Percentiles rank a stretch among this genome's conserved stretches.
Conservation (phyloP, 2,888 invertebrate genomes). For the Thymelicus lineola region DNA sequence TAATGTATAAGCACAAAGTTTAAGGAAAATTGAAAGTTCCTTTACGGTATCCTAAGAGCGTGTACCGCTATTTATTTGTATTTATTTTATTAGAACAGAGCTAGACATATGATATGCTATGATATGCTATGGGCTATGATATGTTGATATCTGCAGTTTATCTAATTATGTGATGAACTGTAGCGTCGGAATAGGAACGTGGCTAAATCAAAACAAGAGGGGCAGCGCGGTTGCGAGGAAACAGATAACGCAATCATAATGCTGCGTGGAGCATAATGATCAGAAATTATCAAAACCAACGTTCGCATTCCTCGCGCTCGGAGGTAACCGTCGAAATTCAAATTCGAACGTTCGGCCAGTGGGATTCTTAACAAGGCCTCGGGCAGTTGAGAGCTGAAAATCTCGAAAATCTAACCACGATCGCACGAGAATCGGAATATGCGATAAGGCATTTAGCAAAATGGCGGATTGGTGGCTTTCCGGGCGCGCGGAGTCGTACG, state of each 20-base stretch:
- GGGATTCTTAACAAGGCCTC: constrained; percentile 79
- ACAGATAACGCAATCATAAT: constrained; percentile 15
- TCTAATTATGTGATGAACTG: constrained; percentile 1
- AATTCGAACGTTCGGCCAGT: constrained; percentile 59
- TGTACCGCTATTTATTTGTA: too few relatives aligned
- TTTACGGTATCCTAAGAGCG: background rate
- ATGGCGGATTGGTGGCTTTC: constrained; percentile 50
- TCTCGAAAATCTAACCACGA: constrained; percentile 78
- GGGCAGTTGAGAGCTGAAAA: constrained; percentile 70
- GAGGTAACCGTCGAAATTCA: constrained; percentile 61
- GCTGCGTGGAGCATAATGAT: constrained; percentile 42
- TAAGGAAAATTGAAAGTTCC: background rate
- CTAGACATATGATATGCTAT: too few relatives aligned
- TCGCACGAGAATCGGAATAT: constrained; percentile 76
- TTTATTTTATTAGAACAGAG: too few relatives aligned
- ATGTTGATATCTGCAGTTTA: background rate
- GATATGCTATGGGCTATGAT: too few relatives aligned
- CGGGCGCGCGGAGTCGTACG: constrained; percentile 34
- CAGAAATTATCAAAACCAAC: constrained; percentile 44
- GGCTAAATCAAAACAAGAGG: constrained; percentile 3
- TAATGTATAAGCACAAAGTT: too few relatives aligned
- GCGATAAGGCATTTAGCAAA: constrained; percentile 78
- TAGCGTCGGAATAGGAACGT: background rate
- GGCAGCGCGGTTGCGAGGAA: constrained; percentile 4
- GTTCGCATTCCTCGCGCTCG: constrained; percentile 59